Evolutionary conservation across 1,140 invertebrate species (phyloP).

Genomic region (Ips typographus): DNA sequence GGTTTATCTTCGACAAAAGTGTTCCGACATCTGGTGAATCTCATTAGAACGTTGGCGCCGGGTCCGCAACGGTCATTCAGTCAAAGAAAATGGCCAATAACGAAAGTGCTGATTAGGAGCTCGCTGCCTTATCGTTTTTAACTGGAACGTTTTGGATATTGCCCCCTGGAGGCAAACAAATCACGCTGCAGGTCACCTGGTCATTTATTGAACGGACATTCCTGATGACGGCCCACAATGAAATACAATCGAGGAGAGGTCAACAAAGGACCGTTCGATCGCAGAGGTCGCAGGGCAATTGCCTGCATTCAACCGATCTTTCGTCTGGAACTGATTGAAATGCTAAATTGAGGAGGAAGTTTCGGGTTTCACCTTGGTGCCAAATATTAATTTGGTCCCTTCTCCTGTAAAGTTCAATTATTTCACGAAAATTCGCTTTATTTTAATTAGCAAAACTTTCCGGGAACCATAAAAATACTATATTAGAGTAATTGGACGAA

Average conservation of each 20-base stretch:
- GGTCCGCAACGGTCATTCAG: conserved; percentile 9
- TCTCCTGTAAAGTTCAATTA: background rate
- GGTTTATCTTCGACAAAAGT: background rate
- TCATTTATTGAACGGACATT: too few relatives aligned
- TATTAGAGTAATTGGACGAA: conserved; percentile 21
- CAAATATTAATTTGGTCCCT: conserved; percentile 8
- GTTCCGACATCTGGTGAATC: conserved; percentile 1
- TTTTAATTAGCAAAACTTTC: background rate
- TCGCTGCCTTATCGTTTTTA: too few relatives aligned
- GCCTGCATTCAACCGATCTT: conserved; percentile 9
- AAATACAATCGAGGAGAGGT: too few relatives aligned
- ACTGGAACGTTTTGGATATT: too few relatives aligned
- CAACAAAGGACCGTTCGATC: background rate
- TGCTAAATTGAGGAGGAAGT: conserved; percentile 7
- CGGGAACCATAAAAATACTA: conserved; percentile 11
- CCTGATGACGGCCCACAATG: too few relatives aligned
- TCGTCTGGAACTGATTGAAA: conserved; percentile 15
- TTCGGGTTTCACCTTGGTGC: conserved; percentile 3
- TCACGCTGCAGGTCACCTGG: too few relatives aligned
- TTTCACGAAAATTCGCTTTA: too few relatives aligned
- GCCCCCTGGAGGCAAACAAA: too few relatives aligned
- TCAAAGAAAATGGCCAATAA: conserved; percentile 8
- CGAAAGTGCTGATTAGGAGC: conserved; percentile 5
- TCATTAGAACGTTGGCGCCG: conserved; percentile 2
- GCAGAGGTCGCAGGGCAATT: conserved; percentile 11